These are phyloP conservation scores for Oplegnathus fasciatus DNA, from an alignment of 2,113 vertebrate genomes.

Conservation along the genomic window DNA sequence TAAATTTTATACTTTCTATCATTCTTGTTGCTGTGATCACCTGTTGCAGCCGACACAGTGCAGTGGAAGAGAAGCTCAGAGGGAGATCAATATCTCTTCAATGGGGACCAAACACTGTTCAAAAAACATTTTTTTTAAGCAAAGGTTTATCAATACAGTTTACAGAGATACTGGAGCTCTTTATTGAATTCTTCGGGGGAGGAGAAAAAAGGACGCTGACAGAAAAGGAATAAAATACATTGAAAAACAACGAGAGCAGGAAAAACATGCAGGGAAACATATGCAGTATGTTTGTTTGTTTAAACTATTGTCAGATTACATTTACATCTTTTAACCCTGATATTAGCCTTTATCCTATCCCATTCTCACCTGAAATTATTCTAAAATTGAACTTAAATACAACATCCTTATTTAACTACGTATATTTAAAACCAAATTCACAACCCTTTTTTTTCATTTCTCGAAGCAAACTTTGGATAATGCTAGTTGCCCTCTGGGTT, in stretches of 20 bases:
- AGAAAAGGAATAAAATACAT: not conserved
- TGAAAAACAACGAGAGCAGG: not conserved
- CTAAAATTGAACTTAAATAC: too few relatives aligned
- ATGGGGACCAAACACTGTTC: not conserved
- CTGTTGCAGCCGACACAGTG: not conserved
- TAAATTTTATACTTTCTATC: not conserved
- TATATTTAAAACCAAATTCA: too few relatives aligned
- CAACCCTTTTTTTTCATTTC: not conserved
- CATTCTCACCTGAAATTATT: too few relatives aligned
- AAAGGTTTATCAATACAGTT: conserved; percentile 18
- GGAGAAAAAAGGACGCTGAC: not conserved
- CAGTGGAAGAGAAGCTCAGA: not conserved
- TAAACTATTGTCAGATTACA: not conserved
- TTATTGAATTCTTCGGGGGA: not conserved
- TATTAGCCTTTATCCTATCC: not conserved
- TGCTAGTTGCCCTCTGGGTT: not conserved
- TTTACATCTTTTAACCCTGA: not conserved
- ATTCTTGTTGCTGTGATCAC: not conserved
- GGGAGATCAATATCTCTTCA: conserved; percentile 22
- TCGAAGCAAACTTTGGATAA: not conserved
- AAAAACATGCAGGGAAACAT: not conserved
- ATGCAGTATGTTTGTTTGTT: not conserved
- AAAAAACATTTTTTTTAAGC: not conserved
- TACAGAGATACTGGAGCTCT: not conserved
- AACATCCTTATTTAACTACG: too few relatives aligned